Evolutionary conservation across 2,797 vertebrate genomes (phyloP).

Genomic region (Chloroceryle inda): DNA sequence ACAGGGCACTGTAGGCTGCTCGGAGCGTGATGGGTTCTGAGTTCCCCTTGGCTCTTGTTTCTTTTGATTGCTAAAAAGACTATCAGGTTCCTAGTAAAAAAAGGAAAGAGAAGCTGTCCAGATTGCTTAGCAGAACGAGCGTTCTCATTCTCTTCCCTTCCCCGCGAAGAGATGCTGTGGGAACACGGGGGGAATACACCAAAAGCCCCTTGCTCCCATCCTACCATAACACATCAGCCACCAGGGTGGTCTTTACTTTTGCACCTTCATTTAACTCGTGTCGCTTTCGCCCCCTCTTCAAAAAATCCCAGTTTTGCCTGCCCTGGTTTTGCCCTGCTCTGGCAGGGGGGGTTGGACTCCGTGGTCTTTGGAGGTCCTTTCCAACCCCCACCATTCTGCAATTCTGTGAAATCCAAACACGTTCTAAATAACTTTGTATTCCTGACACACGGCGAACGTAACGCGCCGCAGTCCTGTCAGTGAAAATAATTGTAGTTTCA

Average conservation of each 20-base stretch:
- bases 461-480: neutral
- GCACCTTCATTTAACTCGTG: rapidly evolving
- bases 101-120: neutral
- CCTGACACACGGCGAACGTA: neutral
- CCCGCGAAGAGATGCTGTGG: rapidly evolving
- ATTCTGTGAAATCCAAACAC: too few species aligned
- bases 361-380: too few species aligned
- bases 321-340: too few species aligned
- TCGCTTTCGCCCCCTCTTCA: neutral
- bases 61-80: constrained; percentile 42
- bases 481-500: neutral
- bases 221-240: neutral
- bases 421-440: neutral
- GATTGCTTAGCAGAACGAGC: neutral
- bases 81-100: neutral
- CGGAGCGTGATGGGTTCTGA: constrained; percentile 19
- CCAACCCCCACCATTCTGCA: too few species aligned
- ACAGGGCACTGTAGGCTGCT: constrained; percentile 32
- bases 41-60: constrained; percentile 54
- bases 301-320: neutral
- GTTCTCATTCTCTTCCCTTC: neutral
- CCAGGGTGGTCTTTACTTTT: neutral
- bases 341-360: too few species aligned
- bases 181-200: neutral
- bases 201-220: neutral